A percentile compares a stretch with the other conserved stretches of the same genome.
These are phyloP conservation scores for Donacobius atricapilla DNA, from an alignment of 2,113 vertebrate genomes.

Conservation along the genomic window DNA sequence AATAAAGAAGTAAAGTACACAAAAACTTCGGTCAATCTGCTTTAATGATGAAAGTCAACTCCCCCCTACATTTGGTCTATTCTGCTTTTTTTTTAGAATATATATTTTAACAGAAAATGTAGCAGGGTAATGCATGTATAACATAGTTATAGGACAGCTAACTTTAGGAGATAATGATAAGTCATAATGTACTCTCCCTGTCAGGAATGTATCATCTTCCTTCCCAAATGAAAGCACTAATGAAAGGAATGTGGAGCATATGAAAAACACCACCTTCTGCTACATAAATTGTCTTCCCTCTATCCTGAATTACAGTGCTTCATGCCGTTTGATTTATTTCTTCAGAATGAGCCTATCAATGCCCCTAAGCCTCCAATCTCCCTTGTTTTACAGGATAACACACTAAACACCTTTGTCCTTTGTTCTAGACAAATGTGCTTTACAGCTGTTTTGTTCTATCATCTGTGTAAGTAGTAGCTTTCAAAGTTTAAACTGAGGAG, in stretches of 20 bases:
- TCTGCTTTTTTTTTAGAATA: background rate
- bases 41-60: background rate
- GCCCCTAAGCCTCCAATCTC: background rate
- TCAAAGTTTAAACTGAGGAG: background rate
- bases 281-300: conserved; percentile 19
- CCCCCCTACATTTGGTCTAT: background rate
- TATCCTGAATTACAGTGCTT: conserved; percentile 19
- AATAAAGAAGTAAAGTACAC: background rate
- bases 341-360: background rate
- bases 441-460: background rate
- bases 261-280: background rate
- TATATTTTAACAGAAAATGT: background rate
- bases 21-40: background rate
- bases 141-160: background rate
- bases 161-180: background rate
- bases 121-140: background rate
- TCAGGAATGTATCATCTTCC: background rate
- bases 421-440: conserved; percentile 39
- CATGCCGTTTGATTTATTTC: conserved; percentile 9
- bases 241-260: background rate
- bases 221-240: conserved; percentile 14
- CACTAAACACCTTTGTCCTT: background rate
- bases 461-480: conserved; percentile 26
- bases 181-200: background rate
- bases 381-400: conserved; percentile 30